Conservation (phyloP, 2,797 vertebrate species). For the Characodon lateralis region DNA sequence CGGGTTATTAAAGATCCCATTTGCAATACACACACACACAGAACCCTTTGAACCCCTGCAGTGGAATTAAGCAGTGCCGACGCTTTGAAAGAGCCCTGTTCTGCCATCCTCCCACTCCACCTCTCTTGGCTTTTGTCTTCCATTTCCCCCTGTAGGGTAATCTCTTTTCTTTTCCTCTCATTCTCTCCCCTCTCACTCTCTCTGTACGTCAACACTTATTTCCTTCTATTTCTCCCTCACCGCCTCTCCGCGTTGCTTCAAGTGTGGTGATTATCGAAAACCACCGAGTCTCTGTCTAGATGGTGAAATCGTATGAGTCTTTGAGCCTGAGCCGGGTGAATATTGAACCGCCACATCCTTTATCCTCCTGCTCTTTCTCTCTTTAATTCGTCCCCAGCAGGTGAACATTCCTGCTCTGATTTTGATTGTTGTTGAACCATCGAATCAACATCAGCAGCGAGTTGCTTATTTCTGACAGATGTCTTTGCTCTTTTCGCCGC, state of each 20-base stretch:
- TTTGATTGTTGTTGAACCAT: slow-evolving; percentile 62
- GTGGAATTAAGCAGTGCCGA: slow-evolving; percentile 76
- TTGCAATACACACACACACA: slow-evolving; percentile 38
- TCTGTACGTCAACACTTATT: slow-evolving; percentile 56
- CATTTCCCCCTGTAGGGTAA: slow-evolving; percentile 69
- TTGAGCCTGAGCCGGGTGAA: slow-evolving; percentile 52
- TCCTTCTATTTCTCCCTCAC: slow-evolving; percentile 43
- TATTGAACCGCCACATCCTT: slow-evolving; percentile 47
- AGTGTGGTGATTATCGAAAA: slow-evolving; percentile 66
- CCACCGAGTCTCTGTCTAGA: slow-evolving; percentile 42
- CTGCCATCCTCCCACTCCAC: slow-evolving; percentile 74
- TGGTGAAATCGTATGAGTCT: slow-evolving; percentile 37
- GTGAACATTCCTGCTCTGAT: slow-evolving; percentile 56
- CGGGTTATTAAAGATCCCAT: slow-evolving; percentile 74
- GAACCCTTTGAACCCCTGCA: slow-evolving; percentile 76
- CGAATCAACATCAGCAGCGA: slow-evolving; percentile 19
- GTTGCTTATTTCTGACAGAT: slow-evolving; percentile 43
- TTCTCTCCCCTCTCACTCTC: slow-evolving; percentile 5
- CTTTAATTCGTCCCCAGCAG: slow-evolving; percentile 60
- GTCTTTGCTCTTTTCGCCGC: slow-evolving; percentile 14
- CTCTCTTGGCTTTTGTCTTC: slow-evolving; percentile 73
- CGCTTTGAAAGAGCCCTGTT: slow-evolving; percentile 66
- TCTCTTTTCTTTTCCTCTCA: slow-evolving; percentile 46
- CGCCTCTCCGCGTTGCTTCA: slow-evolving; percentile 52
- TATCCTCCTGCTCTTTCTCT: slow-evolving; percentile 33